Evolutionary conservation across 2,113 vertebrate genomes (phyloP).

Genomic region (Oryzias curvinotus): DNA sequence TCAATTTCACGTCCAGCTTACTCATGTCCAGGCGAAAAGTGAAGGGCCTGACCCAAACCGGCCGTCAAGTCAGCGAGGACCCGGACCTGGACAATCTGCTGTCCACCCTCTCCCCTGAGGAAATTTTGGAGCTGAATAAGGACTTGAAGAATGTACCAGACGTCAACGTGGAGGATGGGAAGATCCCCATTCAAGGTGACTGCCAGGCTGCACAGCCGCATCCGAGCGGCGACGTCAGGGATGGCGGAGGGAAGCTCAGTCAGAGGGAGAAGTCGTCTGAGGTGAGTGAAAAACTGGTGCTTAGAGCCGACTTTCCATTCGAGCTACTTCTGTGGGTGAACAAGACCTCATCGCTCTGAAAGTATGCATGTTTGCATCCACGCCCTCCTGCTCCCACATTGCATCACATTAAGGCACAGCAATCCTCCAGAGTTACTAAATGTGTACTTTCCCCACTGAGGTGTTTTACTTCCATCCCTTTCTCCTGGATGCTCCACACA

Average conservation of each 20-base stretch:
- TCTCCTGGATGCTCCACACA: conserved; percentile 13
- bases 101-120: conserved; percentile 80
- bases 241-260: conserved; percentile 69
- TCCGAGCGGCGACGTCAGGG: conserved; percentile 50
- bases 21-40: conserved; percentile 77
- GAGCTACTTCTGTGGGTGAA: neutral
- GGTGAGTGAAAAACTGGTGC: conserved; percentile 71
- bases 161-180: conserved; percentile 76
- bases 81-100: conserved; percentile 82
- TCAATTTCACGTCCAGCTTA: neutral
- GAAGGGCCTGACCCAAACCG: conserved; percentile 72
- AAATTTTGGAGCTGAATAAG: conserved; percentile 78
- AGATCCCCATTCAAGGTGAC: conserved; percentile 68
- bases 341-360: neutral
- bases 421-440: conserved; percentile 26
- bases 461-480: conserved; percentile 11
- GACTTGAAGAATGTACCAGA: conserved; percentile 85
- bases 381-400: conserved; percentile 22
- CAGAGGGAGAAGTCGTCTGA: conserved; percentile 83
- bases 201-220: conserved; percentile 47
- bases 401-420: conserved; percentile 42
- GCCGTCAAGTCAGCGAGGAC: conserved; percentile 82
- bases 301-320: conserved; percentile 12
- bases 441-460: conserved; percentile 38
- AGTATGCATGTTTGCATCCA: neutral